Percentiles rank a stretch among this genome's conserved stretches.
Evolutionary conservation across 2,888 invertebrate species (phyloP).

Genomic region (Synanthedon andrenaeformis): DNA sequence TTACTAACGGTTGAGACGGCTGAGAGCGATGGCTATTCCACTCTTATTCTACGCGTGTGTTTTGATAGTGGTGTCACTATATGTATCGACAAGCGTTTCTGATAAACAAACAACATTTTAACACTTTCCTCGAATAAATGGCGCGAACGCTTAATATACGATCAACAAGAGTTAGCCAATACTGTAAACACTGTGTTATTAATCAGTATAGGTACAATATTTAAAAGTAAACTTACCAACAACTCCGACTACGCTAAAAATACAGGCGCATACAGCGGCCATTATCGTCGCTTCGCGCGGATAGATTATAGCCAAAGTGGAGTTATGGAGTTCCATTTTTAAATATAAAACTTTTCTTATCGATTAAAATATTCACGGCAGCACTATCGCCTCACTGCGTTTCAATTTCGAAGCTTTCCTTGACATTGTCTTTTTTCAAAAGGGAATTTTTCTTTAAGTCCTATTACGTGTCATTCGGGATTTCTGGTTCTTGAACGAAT

Average conservation of each 20-base stretch:
- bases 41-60: too few species aligned
- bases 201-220: constrained; percentile 3
- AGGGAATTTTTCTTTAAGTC: constrained; percentile 7
- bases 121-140: constrained; percentile 28
- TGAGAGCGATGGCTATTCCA: too few species aligned
- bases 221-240: constrained; percentile 72
- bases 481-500: constrained; percentile 1
- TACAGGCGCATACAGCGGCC: constrained; percentile 82
- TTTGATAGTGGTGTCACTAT: constrained; percentile 9
- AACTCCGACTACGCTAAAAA: constrained; percentile 83
- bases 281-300: constrained; percentile 80
- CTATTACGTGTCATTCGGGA: constrained; percentile 11
- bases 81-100: constrained; percentile 23
- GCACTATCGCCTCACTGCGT: constrained; percentile 14
- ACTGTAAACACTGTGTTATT: constrained; percentile 25
- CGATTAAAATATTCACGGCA: constrained; percentile 13
- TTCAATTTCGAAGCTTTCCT: constrained; percentile 26
- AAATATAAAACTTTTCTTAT: constrained; percentile 23
- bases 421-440: constrained; percentile 26
- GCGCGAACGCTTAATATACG: constrained; percentile 13
- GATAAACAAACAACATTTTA: constrained; percentile 32
- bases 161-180: constrained; percentile 18
- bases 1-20: too few species aligned
- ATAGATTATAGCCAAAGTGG: constrained; percentile 57
- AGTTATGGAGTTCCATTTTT: constrained; percentile 19